Evolutionary conservation across 2,797 vertebrate species (phyloP), one percentile per base, ranked within the genome.

Genomic region (Jordanella pulchra): DNA sequence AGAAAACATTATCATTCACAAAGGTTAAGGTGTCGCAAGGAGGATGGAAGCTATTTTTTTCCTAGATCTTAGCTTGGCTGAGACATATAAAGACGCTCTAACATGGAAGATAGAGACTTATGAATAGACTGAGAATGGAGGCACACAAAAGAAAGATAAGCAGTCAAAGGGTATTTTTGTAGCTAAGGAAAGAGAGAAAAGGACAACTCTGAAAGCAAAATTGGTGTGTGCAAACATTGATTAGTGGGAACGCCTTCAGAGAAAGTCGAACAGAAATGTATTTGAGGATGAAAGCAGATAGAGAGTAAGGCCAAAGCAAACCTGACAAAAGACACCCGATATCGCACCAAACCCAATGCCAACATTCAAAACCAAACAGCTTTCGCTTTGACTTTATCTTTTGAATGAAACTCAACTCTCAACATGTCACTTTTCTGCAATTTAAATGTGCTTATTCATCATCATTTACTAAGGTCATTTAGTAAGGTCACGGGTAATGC

Each of bases 391-490:
- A 61, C 25, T 76, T 47, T 68, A 76, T 64, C 47, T 48, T 60
- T 30, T 72, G 76, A 81, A 69, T 72, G 61, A n/a, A 61, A 75
- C 66, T 18, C 60, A 77, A 47, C 60, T 39, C 54, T 79, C 71
- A 28, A 67, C 42, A 0, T 82, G 89, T 86, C 89, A 89, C 85
- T 86, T 0, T 82, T 88, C 78, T 63, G 79, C 86, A 78, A 86
- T 87, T 79, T 87, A 71, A 70, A 60, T 60, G 44, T 23, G n/a
- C 75, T 66, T 76, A 79, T 89, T 84, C 81, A 88, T 60, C 28
- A 0, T 63, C 4, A 73, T 66, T 15, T 65, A 51, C 78, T 65
- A 2, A 71, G 82, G 87, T 82, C 83, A 75, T 75, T 80, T 48
- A 14, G 28, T 15, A 0, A 71, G 91, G 89, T 89, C 87, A 91